Base-by-base conservation (phyloP, 2,797 vertebrate species). In the Crocodylus rhombifer region DNA sequence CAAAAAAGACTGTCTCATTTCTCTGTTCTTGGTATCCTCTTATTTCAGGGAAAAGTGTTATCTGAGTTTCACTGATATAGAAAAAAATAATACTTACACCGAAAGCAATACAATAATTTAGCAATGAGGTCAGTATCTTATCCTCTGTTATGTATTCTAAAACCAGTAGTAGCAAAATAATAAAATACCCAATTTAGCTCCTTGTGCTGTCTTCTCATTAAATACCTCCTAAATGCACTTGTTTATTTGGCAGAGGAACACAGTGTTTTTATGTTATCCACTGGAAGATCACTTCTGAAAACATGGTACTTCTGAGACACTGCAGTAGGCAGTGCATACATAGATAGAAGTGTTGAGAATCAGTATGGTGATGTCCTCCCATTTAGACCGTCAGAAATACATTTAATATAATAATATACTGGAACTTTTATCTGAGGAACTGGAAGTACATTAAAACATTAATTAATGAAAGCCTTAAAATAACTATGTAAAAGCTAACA, bases 51-150 rank as follows among this genome's bases (percentile, higher is more conserved):
- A 57, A 77, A 4, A 21, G 4, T 80, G 58, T 33, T 33, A 57
- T 9, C 15, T 90, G 12, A n/a, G 7, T 79, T 90, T 76, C 0
- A 0, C 2, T 10, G 25, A 10, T 64, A 58, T 63, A 56, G 3
- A 28, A 81, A 88, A 51, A 17, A 65, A 14, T 63, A 84, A 78
- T 87, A 30, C 30, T 30, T 89, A 42, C 51, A 63, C 16, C 74
- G 15, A 23, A 6, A 85, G 25, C 23, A 57, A 9, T 26, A 25
- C 5, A 84, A 17, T 26, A 75, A 90, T 80, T 86, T 15, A 84
- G 87, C 79, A 67, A 36, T 25, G 81, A 6, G 61, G 84, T 55
- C 33, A 87, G 58, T 89, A 84, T 73, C 21, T 73, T 86, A 33
- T 85, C 67, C 10, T 12, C 5, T 80, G 23, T 9, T 42, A 42